A percentile compares a stretch with the other conserved stretches of the same genome.
Evolutionary conservation across 2,113 vertebrate genomes (phyloP).

Genomic region (Salminus brasiliensis): DNA sequence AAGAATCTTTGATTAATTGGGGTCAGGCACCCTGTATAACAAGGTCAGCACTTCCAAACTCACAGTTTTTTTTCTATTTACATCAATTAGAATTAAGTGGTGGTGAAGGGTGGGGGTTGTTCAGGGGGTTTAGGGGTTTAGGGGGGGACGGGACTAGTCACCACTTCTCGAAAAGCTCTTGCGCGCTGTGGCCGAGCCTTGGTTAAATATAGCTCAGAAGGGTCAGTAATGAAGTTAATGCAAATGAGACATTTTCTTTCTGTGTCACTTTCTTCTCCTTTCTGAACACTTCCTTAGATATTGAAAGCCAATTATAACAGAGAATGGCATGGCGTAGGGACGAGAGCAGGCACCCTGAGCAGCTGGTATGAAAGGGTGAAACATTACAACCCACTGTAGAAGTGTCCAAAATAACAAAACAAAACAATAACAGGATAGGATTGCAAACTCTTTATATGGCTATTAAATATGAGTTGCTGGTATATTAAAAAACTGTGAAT

Average conservation of each 20-base stretch:
- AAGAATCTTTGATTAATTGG: constrained; percentile 92
- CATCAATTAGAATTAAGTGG: constrained; percentile 84
- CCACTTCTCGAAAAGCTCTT: constrained; percentile 74
- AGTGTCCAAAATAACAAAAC: too few relatives aligned
- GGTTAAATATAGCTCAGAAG: constrained; percentile 79
- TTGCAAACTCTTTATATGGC: not conserved
- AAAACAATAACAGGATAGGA: too few relatives aligned
- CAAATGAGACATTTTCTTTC: constrained; percentile 70
- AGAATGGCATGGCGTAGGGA: constrained; percentile 30
- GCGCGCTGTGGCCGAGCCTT: constrained; percentile 65
- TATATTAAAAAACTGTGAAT: not conserved
- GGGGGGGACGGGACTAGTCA: constrained; percentile 66
- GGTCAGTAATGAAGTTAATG: constrained; percentile 80
- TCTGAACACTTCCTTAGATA: constrained; percentile 36
- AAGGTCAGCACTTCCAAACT: constrained; percentile 85
- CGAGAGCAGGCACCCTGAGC: constrained; percentile 16
- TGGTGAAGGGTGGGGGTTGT: not conserved
- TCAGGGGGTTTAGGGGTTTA: constrained; percentile 11
- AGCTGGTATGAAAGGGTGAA: too few relatives aligned
- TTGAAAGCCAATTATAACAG: constrained; percentile 62
- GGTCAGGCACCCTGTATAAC: constrained; percentile 85
- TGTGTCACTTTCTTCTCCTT: constrained; percentile 52
- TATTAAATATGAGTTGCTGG: not conserved
- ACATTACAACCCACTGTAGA: too few relatives aligned
- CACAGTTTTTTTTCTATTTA: constrained; percentile 77